A percentile compares a stretch with the other conserved stretches of the same genome.
phyloP scores from a whole-genome alignment of 2,888 invertebrate species.

The Eupithecia pulchellata region DNA sequence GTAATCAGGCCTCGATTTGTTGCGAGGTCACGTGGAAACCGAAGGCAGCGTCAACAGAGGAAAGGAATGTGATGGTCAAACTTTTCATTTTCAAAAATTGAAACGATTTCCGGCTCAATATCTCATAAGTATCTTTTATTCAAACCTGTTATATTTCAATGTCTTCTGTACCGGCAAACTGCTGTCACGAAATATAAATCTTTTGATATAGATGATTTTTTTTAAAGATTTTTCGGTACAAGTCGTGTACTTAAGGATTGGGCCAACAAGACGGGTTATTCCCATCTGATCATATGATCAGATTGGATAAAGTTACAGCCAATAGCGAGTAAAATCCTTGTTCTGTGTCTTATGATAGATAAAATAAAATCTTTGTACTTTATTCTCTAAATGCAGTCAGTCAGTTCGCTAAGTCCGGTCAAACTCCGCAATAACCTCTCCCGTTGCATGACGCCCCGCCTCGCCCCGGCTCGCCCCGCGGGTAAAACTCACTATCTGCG shows the following conservation, averaged over 20 bases:
- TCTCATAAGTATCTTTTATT: neutral
- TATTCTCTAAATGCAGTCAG: neutral
- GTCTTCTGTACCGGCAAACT: too few species aligned
- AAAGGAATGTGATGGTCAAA: neutral
- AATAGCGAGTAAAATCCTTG: too few species aligned
- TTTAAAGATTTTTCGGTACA: too few species aligned
- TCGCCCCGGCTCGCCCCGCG: too few species aligned
- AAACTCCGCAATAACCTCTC: neutral
- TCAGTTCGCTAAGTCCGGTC: neutral
- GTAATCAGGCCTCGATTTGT: neutral
- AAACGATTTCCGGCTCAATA: neutral
- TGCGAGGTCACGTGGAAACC: neutral
- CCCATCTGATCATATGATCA: too few species aligned
- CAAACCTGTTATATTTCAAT: too few species aligned
- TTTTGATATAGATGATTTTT: too few species aligned
- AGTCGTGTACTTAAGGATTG: too few species aligned
- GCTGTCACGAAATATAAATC: too few species aligned
- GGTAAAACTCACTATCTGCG: conserved; percentile 16
- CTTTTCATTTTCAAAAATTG: neutral
- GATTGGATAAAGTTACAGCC: too few species aligned
- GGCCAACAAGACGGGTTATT: too few species aligned
- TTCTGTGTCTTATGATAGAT: neutral
- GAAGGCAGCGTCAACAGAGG: neutral
- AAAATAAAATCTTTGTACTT: neutral
- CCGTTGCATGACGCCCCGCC: neutral